Percentiles rank a stretch among this genome's conserved stretches.
Evolutionary conservation across 2,113 vertebrate species (phyloP).

Genomic region (Spermophilus dauricus): DNA sequence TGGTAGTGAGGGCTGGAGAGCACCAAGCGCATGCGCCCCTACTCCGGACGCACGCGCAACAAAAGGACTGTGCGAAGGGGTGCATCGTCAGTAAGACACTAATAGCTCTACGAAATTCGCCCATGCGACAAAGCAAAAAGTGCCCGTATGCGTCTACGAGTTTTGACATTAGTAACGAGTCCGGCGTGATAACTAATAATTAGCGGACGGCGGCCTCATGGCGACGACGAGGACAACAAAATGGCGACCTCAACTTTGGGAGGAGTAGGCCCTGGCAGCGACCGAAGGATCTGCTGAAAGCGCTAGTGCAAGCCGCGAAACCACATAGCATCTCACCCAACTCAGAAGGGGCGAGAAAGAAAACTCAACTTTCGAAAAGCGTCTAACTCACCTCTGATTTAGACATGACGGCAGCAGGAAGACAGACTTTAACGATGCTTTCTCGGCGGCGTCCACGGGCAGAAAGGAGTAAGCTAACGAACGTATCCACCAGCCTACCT

Average conservation of each 20-base stretch:
- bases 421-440: constrained; percentile 46
- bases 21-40: constrained; percentile 69
- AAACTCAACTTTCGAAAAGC: accelerated
- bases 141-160: accelerated
- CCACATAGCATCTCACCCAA: accelerated
- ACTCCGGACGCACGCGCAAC: constrained; percentile 74
- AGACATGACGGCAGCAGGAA: constrained; percentile 78
- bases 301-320: not conserved
- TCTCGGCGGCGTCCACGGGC: constrained; percentile 60
- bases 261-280: constrained; percentile 58
- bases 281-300: not conserved
- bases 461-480: constrained; percentile 75
- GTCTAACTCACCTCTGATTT: constrained; percentile 85
- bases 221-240: constrained; percentile 78
- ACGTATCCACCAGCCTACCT: constrained; percentile 75
- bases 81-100: accelerated
- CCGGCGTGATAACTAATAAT: accelerated
- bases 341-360: accelerated
- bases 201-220: constrained; percentile 60
- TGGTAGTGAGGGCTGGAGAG: not conserved
- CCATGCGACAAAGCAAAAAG: accelerated
- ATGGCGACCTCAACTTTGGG: constrained; percentile 82
- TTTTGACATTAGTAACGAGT: accelerated
- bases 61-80: not conserved
- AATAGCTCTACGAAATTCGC: accelerated